A percentile compares a stretch with the other conserved stretches of the same genome.
Evolutionary conservation across 2,888 invertebrate genomes (phyloP).

Genomic region (Oligia fasciuncula): DNA sequence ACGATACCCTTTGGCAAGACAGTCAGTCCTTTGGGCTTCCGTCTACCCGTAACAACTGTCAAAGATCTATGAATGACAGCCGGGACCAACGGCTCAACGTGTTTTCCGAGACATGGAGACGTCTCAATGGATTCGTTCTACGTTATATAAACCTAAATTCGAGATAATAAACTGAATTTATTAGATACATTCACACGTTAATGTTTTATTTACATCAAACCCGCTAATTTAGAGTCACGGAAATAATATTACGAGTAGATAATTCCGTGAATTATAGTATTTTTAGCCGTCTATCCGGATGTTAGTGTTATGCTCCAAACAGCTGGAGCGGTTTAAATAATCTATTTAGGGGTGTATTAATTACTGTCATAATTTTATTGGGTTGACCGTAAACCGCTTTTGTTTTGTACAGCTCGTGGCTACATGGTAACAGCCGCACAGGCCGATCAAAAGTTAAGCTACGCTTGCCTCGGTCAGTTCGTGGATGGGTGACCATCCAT

Average conservation of each 20-base stretch:
- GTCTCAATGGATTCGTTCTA: neutral
- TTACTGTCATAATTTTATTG: neutral
- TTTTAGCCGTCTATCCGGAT: constrained; percentile 30
- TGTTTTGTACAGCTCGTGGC: neutral
- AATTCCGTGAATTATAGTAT: constrained; percentile 16
- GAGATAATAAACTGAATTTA: constrained; percentile 27
- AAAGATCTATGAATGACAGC: neutral
- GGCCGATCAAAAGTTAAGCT: no score
- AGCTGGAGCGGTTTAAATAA: constrained; percentile 3
- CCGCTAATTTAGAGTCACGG: neutral
- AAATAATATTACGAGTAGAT: constrained; percentile 6
- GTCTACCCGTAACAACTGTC: neutral
- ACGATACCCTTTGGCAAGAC: neutral
- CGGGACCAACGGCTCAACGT: neutral
- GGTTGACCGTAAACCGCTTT: neutral
- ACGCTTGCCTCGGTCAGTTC: neutral
- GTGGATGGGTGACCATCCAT: neutral
- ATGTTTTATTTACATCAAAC: constrained; percentile 18
- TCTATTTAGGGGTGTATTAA: neutral
- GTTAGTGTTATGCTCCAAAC: constrained; percentile 30
- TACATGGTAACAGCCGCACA: neutral
- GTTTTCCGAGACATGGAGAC: neutral
- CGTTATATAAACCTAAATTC: neutral
- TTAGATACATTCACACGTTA: constrained; percentile 7
- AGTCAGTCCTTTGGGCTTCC: no score